Conservation (phyloP, 2,797 vertebrate species). For the Ibycter americanus region DNA sequence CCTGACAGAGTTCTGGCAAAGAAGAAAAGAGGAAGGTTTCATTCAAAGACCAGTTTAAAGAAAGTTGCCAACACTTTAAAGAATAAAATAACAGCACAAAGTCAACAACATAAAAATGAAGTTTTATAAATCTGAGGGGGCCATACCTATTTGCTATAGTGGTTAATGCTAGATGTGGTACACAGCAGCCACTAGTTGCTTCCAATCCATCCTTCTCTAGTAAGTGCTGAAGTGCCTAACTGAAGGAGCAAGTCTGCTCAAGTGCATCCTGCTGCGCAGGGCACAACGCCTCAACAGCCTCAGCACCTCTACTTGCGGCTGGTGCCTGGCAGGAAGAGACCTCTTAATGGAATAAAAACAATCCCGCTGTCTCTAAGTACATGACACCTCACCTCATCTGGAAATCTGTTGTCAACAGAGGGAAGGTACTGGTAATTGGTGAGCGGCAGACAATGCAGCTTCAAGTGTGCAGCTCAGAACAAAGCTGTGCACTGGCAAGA, state of each 20-base stretch:
- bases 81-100: not conserved
- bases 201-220: not conserved
- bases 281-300: not conserved
- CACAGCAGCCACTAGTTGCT: not conserved
- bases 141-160: not conserved
- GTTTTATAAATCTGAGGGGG: not conserved
- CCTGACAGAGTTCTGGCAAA: not conserved
- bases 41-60: not conserved
- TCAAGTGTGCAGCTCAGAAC: not conserved
- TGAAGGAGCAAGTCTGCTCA: not conserved
- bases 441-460: not conserved
- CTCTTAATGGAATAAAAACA: not conserved
- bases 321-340: not conserved
- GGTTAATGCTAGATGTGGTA: not conserved
- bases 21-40: not conserved
- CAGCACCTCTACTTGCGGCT: not conserved
- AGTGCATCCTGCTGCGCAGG: not conserved
- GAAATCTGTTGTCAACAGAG: not conserved
- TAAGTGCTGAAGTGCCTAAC: not conserved
- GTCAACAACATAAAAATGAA: not conserved
- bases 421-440: not conserved
- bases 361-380: not conserved
- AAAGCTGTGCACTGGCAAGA: not conserved
- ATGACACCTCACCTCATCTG: not conserved
- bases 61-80: not conserved